Percentiles rank a stretch among this genome's conserved stretches.
phyloP scores from a whole-genome alignment of 2,888 invertebrate genomes.

The Drosophila percnosoma region DNA sequence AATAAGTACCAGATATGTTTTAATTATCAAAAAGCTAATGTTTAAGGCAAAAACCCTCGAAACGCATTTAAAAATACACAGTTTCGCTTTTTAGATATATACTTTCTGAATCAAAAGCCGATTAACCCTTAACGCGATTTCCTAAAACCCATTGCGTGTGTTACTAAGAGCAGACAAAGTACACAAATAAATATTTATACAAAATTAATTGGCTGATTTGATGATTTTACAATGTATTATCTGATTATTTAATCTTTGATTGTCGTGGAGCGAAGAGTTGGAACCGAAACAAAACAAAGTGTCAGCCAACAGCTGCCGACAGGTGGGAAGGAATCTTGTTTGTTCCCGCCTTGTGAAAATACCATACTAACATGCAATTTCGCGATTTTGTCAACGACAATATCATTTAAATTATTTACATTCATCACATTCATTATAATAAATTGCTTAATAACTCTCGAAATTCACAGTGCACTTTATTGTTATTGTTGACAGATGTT shows the following conservation, averaged over 20 bases:
- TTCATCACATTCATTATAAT: slow-evolving; percentile 5
- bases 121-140: neutral
- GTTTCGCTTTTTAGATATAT: neutral
- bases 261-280: neutral
- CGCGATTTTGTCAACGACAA: slow-evolving; percentile 1
- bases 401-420: slow-evolving; percentile 5
- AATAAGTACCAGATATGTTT: neutral
- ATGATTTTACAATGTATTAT: neutral
- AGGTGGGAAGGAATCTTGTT: neutral
- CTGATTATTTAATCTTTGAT: too few species aligned
- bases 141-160: neutral
- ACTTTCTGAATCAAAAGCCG: neutral
- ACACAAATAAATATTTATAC: neutral
- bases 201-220: neutral
- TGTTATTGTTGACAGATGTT: neutral
- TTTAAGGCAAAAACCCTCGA: neutral
- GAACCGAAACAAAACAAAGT: neutral
- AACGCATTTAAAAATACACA: neutral
- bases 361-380: neutral
- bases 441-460: slow-evolving; percentile 7
- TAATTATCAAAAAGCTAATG: neutral
- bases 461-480: neutral
- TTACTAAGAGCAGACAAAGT: neutral
- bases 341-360: neutral
- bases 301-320: neutral